Evolutionary conservation across 2,888 invertebrate genomes (phyloP), one percentile per base, ranked within the genome.

Genomic region (Cotesia congregata): DNA sequence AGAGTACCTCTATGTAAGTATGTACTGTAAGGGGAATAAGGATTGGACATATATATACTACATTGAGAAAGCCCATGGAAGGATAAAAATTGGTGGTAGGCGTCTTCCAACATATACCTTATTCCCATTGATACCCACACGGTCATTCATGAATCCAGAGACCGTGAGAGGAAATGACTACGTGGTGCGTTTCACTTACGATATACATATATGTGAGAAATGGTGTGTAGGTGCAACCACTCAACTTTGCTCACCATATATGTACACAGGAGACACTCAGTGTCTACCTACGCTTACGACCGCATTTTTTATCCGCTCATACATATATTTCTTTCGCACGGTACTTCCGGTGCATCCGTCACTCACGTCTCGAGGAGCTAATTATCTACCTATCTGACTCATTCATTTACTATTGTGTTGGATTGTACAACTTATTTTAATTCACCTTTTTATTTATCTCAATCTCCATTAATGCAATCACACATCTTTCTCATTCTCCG

Each of bases 91-190:
- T 60, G 20, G 38, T 3, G 40, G 65, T 68, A 40, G 64, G 71
- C 59, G 70, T 67, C 74, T 61, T 40, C 61, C 64, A 39, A n/a
- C 40, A 69, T 64, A 69, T 72, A 67, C 60, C 65, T 60, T n/a
- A n/a, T n/a, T 64, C 82, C 83, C 86, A 86, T 86, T 86, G 86
- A 86, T 86, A 84, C 82, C 84, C 84, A 82, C 85, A 85, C 85
- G 81, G 76, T 83, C 86, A 86, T 86, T 86, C 86, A 86, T 86
- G 86, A 85, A 86, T 86, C 83, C 83, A 84, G 82, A 75, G 71
- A 84, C 83, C 82, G 79, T 84, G 85, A 86, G 85, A 85, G 85
- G 85, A 85, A 85, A 82, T 82, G 30, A 61, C 72, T 65, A 59
- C 67, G 20, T 40, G 40, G 59, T 59, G 59, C 73, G 59, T 65